These are phyloP conservation scores for Polia nebulosa DNA, from an alignment of 2,888 invertebrate genomes.

Conservation along the genomic window DNA sequence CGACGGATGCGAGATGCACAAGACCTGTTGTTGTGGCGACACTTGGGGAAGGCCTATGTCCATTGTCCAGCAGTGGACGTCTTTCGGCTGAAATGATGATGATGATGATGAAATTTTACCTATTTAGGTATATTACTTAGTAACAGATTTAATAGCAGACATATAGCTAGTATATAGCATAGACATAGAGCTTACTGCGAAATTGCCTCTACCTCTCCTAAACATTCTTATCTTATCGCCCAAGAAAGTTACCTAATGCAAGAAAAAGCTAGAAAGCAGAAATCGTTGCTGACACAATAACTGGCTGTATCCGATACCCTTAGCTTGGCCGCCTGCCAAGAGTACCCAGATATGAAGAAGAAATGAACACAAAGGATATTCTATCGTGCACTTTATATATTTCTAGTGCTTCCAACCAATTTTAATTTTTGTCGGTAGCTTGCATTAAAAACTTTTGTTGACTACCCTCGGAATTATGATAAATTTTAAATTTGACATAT, in stretches of 20 bases:
- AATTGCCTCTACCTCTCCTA: background rate
- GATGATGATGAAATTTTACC: too few relatives aligned
- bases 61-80: too few relatives aligned
- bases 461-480: background rate
- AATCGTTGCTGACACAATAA: constrained; percentile 57
- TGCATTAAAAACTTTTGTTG: background rate
- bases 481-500: background rate
- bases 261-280: constrained; percentile 35
- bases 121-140: too few relatives aligned
- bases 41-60: too few relatives aligned
- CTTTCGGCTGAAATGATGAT: too few relatives aligned
- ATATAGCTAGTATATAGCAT: too few relatives aligned
- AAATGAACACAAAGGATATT: constrained; percentile 42
- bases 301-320: constrained; percentile 60
- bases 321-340: constrained; percentile 67
- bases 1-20: too few relatives aligned
- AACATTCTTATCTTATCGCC: constrained; percentile 11
- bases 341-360: constrained; percentile 64
- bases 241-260: constrained; percentile 18
- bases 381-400: constrained; percentile 21
- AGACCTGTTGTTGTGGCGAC: too few relatives aligned
- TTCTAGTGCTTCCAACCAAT: constrained; percentile 22
- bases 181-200: too few relatives aligned
- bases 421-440: constrained; percentile 14
- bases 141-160: too few relatives aligned